These are phyloP conservation scores for Eudasyphora cyanicolor DNA, from an alignment of 2,888 invertebrate species.

Conservation along the genomic window DNA sequence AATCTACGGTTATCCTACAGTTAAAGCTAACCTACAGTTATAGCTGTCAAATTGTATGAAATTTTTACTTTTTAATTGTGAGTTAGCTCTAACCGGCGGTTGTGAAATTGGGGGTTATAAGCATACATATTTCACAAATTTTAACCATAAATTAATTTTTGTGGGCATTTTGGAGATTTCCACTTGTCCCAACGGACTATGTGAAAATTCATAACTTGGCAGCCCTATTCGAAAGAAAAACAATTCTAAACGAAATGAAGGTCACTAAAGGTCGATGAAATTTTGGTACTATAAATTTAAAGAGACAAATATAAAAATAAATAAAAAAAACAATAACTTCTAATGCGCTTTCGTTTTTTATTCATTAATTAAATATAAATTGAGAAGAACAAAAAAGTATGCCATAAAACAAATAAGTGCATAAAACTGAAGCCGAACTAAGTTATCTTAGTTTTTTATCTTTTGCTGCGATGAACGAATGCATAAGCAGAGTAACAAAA, in stretches of 20 bases:
- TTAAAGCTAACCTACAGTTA: no score
- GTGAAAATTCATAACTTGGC: not conserved
- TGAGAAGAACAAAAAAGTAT: not conserved
- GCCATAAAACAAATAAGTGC: not conserved
- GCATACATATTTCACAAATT: no score
- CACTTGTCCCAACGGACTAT: not conserved
- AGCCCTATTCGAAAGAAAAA: slow-evolving; percentile 7
- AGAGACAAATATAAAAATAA: not conserved
- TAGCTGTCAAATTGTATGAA: no score
- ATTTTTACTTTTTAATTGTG: no score
- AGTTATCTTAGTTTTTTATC: not conserved
- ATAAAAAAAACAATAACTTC: not conserved
- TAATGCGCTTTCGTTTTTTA: not conserved
- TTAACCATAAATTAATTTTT: not conserved
- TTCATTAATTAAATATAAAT: not conserved
- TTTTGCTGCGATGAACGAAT: not conserved
- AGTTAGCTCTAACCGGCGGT: no score
- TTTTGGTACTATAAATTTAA: slow-evolving; percentile 12
- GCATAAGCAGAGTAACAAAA: not conserved
- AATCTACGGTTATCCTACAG: no score
- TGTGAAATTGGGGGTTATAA: no score
- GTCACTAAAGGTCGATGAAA: slow-evolving; percentile 62
- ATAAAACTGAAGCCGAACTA: not conserved
- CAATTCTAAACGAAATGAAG: slow-evolving; percentile 50
- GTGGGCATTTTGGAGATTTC: not conserved